A percentile compares a stretch with the other conserved stretches of the same genome.
phyloP scores from a whole-genome alignment of 2,888 invertebrate genomes.

The Lasioglossum malachurum region DNA sequence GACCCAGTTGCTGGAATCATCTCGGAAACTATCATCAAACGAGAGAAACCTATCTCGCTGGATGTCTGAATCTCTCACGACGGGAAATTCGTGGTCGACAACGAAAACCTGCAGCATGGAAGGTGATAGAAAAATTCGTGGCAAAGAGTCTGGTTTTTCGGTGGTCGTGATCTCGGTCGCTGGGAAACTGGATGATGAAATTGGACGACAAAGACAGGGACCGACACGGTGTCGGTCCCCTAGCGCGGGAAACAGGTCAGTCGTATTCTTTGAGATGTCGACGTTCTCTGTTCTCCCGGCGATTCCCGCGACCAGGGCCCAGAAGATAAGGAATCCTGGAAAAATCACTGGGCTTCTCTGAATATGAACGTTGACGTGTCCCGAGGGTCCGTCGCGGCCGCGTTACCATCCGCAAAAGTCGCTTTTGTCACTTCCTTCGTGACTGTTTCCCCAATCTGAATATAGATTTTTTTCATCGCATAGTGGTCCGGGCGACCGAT shows the following conservation, averaged over 20 bases:
- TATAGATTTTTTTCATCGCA: neutral
- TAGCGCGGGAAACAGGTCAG: conserved; percentile 61
- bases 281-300: conserved; percentile 64
- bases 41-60: neutral
- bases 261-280: conserved; percentile 60
- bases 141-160: conserved; percentile 27
- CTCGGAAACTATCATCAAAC: neutral
- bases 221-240: conserved; percentile 12
- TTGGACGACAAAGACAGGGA: conserved; percentile 37
- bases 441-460: conserved; percentile 12
- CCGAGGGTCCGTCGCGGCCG: conserved; percentile 30
- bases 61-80: neutral
- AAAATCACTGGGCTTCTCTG: conserved; percentile 57
- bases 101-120: conserved; percentile 17
- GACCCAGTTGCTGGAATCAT: neutral
- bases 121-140: conserved; percentile 27
- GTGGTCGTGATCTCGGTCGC: neutral
- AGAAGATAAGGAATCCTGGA: conserved; percentile 62
- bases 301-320: conserved; percentile 40
- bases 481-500: too few species aligned
- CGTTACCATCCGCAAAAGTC: conserved; percentile 27
- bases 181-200: conserved; percentile 43
- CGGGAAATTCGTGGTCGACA: conserved; percentile 28
- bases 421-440: conserved; percentile 4
- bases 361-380: conserved; percentile 60